Base-by-base conservation (phyloP, 2,797 vertebrate genomes). In the Schizothorax lantsangensis region DNA sequence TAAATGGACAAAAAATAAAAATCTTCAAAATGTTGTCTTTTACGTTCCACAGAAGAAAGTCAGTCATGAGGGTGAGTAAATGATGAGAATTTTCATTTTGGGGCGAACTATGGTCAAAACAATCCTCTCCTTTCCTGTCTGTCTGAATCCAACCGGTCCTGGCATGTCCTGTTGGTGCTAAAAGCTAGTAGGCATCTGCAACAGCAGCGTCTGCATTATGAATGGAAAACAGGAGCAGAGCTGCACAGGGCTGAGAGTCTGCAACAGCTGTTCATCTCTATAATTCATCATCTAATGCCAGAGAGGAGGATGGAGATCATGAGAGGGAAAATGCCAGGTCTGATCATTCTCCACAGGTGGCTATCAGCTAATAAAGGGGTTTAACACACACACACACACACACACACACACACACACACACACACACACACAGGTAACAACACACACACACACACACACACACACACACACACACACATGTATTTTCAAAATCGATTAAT, bases 221-320 rank as follows among this genome's bases (percentile, higher is more conserved):
- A 84, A 89, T 90, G 81, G 62, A 77, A 69, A 57, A 78, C 52
- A 26, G 38, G 26, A 62, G 33, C 52, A 72, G 79, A 43, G 43
- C 43, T n/a, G 45, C 30, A 62, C 9, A 59, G 47, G 69, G 38
- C 72, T 69, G 49, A 49, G 72, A n/a, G 81, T 75, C 81, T 82
- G 78, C 80, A 89, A 75, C 81, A 89, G 84, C 78, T 88, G 88
- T 83, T 88, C 66, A 47, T 62, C 73, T 84, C 83, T 71, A 82
- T 72, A 69, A 71, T 79, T 49, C 54, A 54, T 79, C 59, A 30
- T n/a, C 15, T 26, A 23, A 78, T 19, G 21, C 30, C 40, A 73
- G 23, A 54, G 43, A 83, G 38, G 12, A 72, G 19, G 43, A 43
- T 40, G 6, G 3, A 66, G 49, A 79, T 33, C n/a, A 79, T 54